Evolutionary conservation across 1,140 invertebrate species (phyloP), one percentile per base, ranked within the genome.

Genomic region (Atta texana): DNA sequence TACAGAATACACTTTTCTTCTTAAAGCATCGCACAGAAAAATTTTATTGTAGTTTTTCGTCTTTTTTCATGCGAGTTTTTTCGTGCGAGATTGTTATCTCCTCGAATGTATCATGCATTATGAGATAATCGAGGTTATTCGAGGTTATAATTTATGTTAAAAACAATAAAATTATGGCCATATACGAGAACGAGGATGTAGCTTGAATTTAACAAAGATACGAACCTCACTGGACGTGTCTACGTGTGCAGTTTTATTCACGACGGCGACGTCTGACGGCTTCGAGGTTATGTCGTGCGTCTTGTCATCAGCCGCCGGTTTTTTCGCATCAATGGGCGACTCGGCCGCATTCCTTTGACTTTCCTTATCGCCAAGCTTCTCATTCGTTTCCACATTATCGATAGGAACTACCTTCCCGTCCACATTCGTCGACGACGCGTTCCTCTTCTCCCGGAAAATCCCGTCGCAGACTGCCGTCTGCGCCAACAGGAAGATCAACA

Each of bases 401-500:
- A 12, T 14, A 14, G 69, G 14, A 28, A 24, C 39, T 0, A 6
- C 44, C 6, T 61, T 63, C 16, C 10, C 21, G 12, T 49, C 12
- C 31, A 28, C 49, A 5, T n/a, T 18, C 3, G 16, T 28, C n/a
- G 2, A 55, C 55, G 55, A 21, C 55, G 21, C 55, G 12, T 10
- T 44, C 14, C 55, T 85, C 77, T 77, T 90, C 76, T 93, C 71
- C 51, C 75, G 87, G 7, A 74, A 71, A 78, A 55, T 91, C 72
- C 69, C 91, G 78, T 92, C 63, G 80, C 92, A 92, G 59, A 88
- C 85, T 8, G 82, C 81, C 24, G 88, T 87, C 75, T 93, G 92
- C 10, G 86, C 85, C 7, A 92, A 39, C 21, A 93, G 63, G 74
- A 93, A 91, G 59, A 93, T 92, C 71, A 91, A 89, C 61, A 93